phyloP scores from a whole-genome alignment of 2,113 vertebrate species.

The Capra hircus region DNA sequence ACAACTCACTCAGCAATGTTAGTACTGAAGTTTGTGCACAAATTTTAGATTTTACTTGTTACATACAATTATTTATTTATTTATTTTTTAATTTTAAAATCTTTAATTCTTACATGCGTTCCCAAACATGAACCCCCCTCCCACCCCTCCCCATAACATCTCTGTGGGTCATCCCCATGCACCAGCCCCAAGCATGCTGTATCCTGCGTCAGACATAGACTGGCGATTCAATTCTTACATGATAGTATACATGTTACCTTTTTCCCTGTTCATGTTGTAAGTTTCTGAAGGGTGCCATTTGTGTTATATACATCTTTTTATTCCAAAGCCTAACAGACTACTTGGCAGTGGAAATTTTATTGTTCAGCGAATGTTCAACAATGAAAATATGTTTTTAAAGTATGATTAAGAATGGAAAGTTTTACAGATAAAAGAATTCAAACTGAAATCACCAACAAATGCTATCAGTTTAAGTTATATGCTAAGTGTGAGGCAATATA shows the following conservation, averaged over 20 bases:
- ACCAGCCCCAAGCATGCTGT: no score
- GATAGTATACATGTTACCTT: no score
- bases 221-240: no score
- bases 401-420: background rate
- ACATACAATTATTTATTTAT: background rate
- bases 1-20: background rate
- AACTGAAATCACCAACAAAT: background rate
- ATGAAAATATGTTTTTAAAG: background rate
- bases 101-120: no score
- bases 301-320: constrained; percentile 4
- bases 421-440: background rate
- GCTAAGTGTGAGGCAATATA: background rate
- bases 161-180: no score
- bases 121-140: no score
- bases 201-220: no score
- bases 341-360: background rate
- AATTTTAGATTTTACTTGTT: background rate
- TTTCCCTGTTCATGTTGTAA: background rate
- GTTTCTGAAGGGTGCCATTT: background rate
- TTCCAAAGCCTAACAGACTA: background rate
- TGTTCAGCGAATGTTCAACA: background rate
- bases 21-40: background rate
- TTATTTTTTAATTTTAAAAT: no score
- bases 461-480: background rate
- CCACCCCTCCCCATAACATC: no score